Percentiles rank a stretch among this genome's conserved stretches.
Conservation (phyloP, 2,888 invertebrate species). For the Buathra laborator region DNA sequence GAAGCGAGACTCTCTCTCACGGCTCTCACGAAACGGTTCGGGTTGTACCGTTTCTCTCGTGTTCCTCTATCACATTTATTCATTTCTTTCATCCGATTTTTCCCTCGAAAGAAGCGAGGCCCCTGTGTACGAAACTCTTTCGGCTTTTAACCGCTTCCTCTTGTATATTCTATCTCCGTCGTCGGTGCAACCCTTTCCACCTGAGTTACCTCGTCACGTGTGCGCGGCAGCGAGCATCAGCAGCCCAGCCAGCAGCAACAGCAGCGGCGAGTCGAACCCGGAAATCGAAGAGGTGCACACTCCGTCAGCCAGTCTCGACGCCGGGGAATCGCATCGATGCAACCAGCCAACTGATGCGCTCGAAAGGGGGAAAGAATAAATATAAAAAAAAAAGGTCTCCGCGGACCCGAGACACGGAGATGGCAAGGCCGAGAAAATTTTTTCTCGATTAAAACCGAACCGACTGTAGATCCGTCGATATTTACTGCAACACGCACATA, state of each 20-base stretch:
- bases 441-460: slow-evolving; percentile 68
- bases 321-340: slow-evolving; percentile 57
- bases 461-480: slow-evolving; percentile 66
- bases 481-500: slow-evolving; percentile 22
- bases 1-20: slow-evolving; percentile 33
- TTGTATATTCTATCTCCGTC: background rate
- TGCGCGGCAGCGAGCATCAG: slow-evolving; percentile 50
- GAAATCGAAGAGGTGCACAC: slow-evolving; percentile 63
- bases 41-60: background rate
- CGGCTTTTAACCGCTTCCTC: background rate
- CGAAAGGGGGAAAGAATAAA: slow-evolving; percentile 42
- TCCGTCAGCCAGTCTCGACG: slow-evolving; percentile 46
- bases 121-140: slow-evolving; percentile 21
- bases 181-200: slow-evolving; percentile 49
- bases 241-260: slow-evolving; percentile 31
- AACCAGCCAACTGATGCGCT: slow-evolving; percentile 53
- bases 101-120: background rate
- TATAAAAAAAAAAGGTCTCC: slow-evolving; percentile 44
- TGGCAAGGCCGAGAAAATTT: slow-evolving; percentile 67
- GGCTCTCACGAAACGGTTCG: slow-evolving; percentile 32
- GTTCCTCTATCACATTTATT: background rate
- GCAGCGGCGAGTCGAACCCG: slow-evolving; percentile 64
- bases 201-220: slow-evolving; percentile 60
- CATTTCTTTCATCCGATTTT: slow-evolving; percentile 11
- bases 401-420: slow-evolving; percentile 62